Evolutionary conservation across 2,888 invertebrate genomes (phyloP), one percentile per base, ranked within the genome.

Genomic region (Drosophila fungiperda): DNA sequence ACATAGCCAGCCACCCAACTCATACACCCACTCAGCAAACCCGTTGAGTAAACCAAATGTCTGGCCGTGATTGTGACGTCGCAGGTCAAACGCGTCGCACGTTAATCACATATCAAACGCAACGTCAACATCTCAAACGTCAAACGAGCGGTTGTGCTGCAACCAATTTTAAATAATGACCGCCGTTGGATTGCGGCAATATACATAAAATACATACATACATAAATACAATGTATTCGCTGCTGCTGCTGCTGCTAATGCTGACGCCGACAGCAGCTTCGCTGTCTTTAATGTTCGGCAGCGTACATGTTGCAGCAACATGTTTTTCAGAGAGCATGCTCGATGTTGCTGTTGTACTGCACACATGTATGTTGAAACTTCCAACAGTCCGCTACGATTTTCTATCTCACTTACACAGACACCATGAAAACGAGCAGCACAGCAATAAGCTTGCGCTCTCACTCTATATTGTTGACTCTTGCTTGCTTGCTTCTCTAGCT

Each of bases 11-110:
- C 8, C 33, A n/a, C 4, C 8, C 48, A n/a, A 55, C 48, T 29
- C 29, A 29, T 29, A 29, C 5, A 32, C 17, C 38, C 29, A 5
- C 15, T 20, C 23, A 20, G 23, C 11, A 17, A 17, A 29, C 42
- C 11, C n/a, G 9, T 55, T 45, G 45, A 45, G 8, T 15, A 45
- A 45, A 23, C 45, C 8, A 23, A 45, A 45, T 23, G 57, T 20
- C 57, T 15, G 53, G 63, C 17, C 35, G 45, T 75, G 35, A 23
- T 54, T 54, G 65, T 70, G 68, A 80, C 66, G 80, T 70, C 57
- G 73, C 78, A 66, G 83, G 87, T 81, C 87, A 86, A 83, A 76
- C 82, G 73, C 71, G 84, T 83, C 83, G 81, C 87, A 83, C 87
- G 82, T 74, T 86, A 83, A 83, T 86, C 73, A 78, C 50, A 67